Evolutionary conservation across 2,888 invertebrate species (phyloP).

Genomic region (Megamerina dolium): DNA sequence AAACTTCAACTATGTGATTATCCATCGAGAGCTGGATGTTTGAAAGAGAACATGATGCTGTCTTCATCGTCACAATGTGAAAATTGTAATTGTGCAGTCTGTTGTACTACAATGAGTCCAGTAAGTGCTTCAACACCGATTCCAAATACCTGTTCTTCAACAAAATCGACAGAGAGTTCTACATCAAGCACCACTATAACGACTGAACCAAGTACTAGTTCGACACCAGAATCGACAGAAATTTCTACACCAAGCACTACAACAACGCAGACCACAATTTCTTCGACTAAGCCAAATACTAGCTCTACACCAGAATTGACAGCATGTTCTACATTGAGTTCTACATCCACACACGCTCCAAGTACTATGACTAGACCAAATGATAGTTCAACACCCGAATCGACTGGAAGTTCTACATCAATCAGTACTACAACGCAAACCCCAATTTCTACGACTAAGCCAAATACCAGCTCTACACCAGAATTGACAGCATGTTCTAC

Average conservation of each 20-base stretch:
- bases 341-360: neutral
- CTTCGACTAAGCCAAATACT: slow-evolving; percentile 1
- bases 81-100: neutral
- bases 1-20: slow-evolving; percentile 22
- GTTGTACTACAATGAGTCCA: neutral
- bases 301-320: neutral
- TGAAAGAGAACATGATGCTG: neutral
- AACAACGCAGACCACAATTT: neutral
- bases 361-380: neutral
- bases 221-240: neutral
- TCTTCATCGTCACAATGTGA: neutral
- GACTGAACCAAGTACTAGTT: neutral
- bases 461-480: neutral
- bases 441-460: neutral
- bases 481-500: neutral
- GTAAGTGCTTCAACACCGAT: neutral
- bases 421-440: neutral
- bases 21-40: slow-evolving; percentile 16
- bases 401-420: neutral
- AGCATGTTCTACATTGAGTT: neutral
- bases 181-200: neutral
- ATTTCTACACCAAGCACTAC: neutral
- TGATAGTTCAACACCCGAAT: neutral
- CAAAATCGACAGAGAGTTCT: neutral
- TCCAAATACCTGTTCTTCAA: neutral